These are phyloP conservation scores for Colostygia pectinataria DNA, from an alignment of 2,888 invertebrate genomes.

Conservation along the genomic window DNA sequence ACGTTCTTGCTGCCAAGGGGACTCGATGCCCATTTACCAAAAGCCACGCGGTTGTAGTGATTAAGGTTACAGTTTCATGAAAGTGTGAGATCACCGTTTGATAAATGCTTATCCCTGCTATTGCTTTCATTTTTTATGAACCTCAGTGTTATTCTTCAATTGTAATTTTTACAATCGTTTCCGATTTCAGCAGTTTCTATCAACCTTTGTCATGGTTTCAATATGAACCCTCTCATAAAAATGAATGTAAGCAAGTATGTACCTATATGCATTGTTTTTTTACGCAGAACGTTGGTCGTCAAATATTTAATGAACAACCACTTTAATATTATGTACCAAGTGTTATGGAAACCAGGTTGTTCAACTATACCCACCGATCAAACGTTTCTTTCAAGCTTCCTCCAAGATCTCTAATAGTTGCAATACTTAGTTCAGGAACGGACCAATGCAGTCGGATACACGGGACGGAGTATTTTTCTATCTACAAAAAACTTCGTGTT, in stretches of 20 bases:
- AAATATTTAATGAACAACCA: constrained; percentile 28
- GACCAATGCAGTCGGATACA: not conserved
- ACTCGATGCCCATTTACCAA: constrained; percentile 41
- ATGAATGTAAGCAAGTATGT: not conserved
- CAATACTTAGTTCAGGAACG: not conserved
- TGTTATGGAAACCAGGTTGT: constrained; percentile 25
- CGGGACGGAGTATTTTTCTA: not conserved
- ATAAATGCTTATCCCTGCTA: constrained; percentile 17
- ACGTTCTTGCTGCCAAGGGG: constrained; percentile 43
- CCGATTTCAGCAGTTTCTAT: not conserved
- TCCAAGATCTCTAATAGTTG: not conserved
- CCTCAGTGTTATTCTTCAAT: constrained; percentile 12
- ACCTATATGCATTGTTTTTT: not conserved
- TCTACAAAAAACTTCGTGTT: not conserved
- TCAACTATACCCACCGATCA: constrained; percentile 19
- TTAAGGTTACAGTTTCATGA: constrained; percentile 79
- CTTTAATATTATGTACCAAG: constrained; percentile 21
- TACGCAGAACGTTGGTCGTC: constrained; percentile 20
- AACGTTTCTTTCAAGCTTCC: constrained; percentile 10
- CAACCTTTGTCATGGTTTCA: not conserved
- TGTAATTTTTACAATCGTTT: constrained; percentile 4
- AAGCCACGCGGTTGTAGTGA: constrained; percentile 48
- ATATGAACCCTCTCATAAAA: constrained; percentile 1
- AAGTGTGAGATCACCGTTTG: constrained; percentile 71
- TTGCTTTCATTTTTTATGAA: constrained; percentile 11